Percentiles rank a stretch among this genome's conserved stretches.
These are phyloP conservation scores for Buathra laborator DNA, from an alignment of 2,888 invertebrate species.

Conservation along the genomic window DNA sequence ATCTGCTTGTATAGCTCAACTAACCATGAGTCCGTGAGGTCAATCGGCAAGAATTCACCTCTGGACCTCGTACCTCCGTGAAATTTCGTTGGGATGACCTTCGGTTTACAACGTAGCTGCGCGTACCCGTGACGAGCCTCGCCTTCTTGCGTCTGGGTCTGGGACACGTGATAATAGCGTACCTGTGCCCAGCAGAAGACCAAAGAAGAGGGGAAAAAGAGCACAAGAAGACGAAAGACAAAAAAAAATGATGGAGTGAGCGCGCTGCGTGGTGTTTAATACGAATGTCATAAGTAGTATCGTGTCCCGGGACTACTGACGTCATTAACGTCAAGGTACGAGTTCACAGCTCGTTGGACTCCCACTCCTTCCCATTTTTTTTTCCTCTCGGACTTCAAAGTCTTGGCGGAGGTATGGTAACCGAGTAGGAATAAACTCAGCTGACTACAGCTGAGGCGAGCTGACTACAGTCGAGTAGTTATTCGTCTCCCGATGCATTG, in stretches of 20 bases:
- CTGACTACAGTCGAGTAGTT: constrained; percentile 38
- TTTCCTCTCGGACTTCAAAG: constrained; percentile 50
- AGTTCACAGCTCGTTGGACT: constrained; percentile 39
- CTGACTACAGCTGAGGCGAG: not conserved
- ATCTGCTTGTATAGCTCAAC: not conserved
- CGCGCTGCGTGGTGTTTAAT: constrained; percentile 29
- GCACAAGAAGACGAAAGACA: constrained; percentile 7
- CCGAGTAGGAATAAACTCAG: constrained; percentile 43
- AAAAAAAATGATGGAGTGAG: constrained; percentile 32
- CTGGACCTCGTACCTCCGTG: constrained; percentile 45
- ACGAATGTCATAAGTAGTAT: constrained; percentile 59
- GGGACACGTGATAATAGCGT: constrained; percentile 50
- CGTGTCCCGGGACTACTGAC: constrained; percentile 54
- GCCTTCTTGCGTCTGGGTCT: constrained; percentile 10
- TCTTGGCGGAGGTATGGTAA: constrained; percentile 44
- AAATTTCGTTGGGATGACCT: constrained; percentile 52
- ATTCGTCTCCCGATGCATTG: constrained; percentile 41
- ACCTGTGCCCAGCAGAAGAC: constrained; percentile 11
- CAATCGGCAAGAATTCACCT: constrained; percentile 7
- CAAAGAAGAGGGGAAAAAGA: constrained; percentile 11
- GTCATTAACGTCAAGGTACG: constrained; percentile 60
- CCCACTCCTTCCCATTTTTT: constrained; percentile 45
- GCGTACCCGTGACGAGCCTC: constrained; percentile 56
- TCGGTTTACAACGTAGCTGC: constrained; percentile 30
- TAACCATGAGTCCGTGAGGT: not conserved